Evolutionary conservation across 2,113 vertebrate species (phyloP).

Genomic region (Prunella fulvescens): DNA sequence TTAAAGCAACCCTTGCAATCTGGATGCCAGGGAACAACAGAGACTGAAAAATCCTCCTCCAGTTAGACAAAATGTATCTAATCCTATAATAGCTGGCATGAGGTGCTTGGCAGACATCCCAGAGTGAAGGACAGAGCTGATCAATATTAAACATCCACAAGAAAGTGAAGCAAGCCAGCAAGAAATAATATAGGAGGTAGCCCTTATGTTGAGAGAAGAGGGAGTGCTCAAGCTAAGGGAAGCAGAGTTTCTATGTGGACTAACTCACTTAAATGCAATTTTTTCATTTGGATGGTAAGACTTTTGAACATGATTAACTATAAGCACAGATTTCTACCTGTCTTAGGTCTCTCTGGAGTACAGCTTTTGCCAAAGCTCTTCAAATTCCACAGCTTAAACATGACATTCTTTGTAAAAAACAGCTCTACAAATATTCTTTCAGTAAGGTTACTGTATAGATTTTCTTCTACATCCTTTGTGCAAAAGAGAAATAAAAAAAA

Average conservation of each 20-base stretch:
- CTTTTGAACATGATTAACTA: background rate
- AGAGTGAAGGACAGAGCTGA: slow-evolving; percentile 21
- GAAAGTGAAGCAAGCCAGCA: slow-evolving; percentile 14
- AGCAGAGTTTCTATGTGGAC: background rate
- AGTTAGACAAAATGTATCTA: slow-evolving; percentile 53
- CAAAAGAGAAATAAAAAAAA: background rate
- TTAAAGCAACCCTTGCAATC: slow-evolving; percentile 46
- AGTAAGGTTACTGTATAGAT: background rate
- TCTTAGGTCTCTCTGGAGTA: background rate
- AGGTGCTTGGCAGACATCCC: slow-evolving; percentile 41
- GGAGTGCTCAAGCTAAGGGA: background rate
- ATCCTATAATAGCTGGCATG: slow-evolving; percentile 31
- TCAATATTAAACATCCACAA: slow-evolving; percentile 35
- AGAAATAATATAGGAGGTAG: background rate
- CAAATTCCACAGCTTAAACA: background rate
- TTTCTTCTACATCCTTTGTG: background rate
- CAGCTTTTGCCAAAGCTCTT: background rate
- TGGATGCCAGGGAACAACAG: slow-evolving; percentile 23
- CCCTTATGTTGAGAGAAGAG: background rate
- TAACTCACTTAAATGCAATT: background rate
- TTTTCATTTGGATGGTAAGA: background rate
- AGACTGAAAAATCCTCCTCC: slow-evolving; percentile 38
- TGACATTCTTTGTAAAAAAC: background rate
- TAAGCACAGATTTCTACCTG: background rate
- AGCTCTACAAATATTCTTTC: background rate